Evolutionary conservation across 2,888 invertebrate species (phyloP), one percentile per base, ranked within the genome.

Genomic region (Nomada flava): DNA sequence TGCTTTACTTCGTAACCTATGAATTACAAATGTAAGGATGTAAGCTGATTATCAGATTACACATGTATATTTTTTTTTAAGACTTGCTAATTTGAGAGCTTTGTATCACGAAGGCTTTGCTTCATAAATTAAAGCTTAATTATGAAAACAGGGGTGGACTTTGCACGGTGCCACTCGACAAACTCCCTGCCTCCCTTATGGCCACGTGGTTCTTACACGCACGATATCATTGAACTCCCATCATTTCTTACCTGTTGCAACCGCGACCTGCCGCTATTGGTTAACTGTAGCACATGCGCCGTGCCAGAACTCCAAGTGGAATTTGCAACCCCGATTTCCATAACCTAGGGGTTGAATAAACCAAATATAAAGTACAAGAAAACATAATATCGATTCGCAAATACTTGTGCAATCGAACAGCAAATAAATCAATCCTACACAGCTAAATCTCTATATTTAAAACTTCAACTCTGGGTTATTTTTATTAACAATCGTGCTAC

Each of bases 191-290:
- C 15, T 57, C 23, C 15, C 11, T 63, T 47, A 23, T 11, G 10
- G 10, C 62, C 74, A 83, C 82, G 77, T 82, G 82, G 26, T 74
- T 67, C 18, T 11, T 52, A 68, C 20, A 53, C 68, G 42, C 57
- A 20, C 57, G 59, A 76, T 47, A 55, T 75, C 72, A 72, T 59
- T 36, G 69, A 80, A 76, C 53, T 82, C 79, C 29, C 65, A 36
- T 80, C 72, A 70, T 71, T 77, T 72, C 84, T 84, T 84, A 87
- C 87, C 87, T 87, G 87, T 87, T 87, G 87, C 85, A 70, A 55
- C 55, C 18, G 59, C 62, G 59, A 62, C 63, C 52, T 53, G 67
- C 57, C 70, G 62, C 76, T 82, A 84, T 86, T 87, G 87, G 87
- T 76, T 53, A 70, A 78, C 62, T 20, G 59, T 69, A 26, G 84